These are phyloP conservation scores for Vespertilio murinus DNA, from an alignment of 2,797 vertebrate genomes.

Conservation along the genomic window DNA sequence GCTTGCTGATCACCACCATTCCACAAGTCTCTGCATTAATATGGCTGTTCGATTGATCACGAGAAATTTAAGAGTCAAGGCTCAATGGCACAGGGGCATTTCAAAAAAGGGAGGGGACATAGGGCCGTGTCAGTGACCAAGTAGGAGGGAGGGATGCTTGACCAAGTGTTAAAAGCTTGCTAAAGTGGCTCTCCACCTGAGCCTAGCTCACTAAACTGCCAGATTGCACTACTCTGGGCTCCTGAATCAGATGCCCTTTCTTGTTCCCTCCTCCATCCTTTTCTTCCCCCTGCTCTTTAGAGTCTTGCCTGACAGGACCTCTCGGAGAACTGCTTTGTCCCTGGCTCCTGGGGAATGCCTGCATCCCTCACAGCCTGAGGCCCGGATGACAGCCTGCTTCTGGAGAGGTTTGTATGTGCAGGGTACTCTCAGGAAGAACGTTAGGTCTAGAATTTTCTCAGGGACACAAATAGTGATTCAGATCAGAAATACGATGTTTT, in stretches of 20 bases:
- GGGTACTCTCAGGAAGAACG: background rate
- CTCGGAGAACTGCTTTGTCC: background rate
- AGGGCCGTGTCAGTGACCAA: too few relatives aligned
- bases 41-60: background rate
- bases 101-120: background rate
- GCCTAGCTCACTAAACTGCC: background rate
- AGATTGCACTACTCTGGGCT: background rate
- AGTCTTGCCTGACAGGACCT: background rate
- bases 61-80: background rate
- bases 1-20: background rate
- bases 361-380: background rate
- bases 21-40: background rate
- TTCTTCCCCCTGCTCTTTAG: background rate
- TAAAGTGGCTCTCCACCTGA: background rate
- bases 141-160: background rate
- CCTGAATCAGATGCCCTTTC: background rate
- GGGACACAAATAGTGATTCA: slow-evolving; percentile 6
- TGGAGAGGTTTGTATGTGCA: background rate
- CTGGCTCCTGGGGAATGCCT: background rate
- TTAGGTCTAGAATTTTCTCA: slow-evolving; percentile 19
- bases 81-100: background rate
- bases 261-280: background rate
- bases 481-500: background rate
- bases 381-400: background rate
- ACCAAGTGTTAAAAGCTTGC: background rate